These are phyloP conservation scores for Leptopilina myrica DNA, from an alignment of 2,888 invertebrate genomes.

Conservation along the genomic window DNA sequence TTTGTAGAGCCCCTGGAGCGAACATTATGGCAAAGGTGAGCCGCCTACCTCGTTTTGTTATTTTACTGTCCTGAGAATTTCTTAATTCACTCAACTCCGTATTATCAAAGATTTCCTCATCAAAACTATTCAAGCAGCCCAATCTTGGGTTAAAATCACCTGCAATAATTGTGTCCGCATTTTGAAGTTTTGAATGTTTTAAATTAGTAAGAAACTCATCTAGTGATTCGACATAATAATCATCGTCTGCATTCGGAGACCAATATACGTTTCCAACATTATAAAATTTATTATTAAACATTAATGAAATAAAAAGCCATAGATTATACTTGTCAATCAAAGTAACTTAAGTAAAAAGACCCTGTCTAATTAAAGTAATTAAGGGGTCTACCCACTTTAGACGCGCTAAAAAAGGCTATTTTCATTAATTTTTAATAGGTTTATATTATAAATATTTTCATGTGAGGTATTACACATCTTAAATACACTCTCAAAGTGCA, in stretches of 20 bases:
- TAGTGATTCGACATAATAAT: neutral
- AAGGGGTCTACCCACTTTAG: neutral
- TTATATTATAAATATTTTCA: too few species aligned
- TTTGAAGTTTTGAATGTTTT: too few species aligned
- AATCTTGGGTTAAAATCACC: neutral
- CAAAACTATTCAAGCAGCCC: neutral
- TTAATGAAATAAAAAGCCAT: neutral
- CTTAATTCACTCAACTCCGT: neutral
- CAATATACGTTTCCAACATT: neutral
- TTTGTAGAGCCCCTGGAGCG: too few species aligned
- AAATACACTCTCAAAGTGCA: too few species aligned
- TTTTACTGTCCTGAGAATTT: neutral
- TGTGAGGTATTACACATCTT: too few species aligned
- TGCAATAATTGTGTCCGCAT: too few species aligned
- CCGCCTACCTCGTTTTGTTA: neutral
- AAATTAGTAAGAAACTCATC: neutral
- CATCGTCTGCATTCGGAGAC: neutral
- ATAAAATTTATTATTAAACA: neutral
- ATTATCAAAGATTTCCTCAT: neutral
- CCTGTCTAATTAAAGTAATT: neutral
- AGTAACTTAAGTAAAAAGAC: neutral
- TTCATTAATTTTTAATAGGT: too few species aligned
- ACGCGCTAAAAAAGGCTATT: too few species aligned
- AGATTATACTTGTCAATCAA: neutral
- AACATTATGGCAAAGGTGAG: neutral